A percentile compares a stretch with the other conserved stretches of the same genome.
These are phyloP conservation scores for Rhinogobio ventralis DNA, from an alignment of 2,797 vertebrate genomes.

Conservation along the genomic window DNA sequence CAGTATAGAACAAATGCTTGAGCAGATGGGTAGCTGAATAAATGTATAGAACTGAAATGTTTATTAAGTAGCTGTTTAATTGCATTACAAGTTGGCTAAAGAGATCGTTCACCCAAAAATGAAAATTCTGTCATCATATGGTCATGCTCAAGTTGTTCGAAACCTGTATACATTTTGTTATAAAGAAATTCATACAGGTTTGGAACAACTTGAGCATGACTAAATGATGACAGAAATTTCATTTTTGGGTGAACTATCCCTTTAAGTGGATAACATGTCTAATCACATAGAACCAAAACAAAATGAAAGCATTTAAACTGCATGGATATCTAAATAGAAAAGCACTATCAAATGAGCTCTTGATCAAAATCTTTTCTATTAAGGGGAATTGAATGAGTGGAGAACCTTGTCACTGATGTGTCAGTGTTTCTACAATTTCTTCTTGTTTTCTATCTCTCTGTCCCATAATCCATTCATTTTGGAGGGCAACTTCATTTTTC, in stretches of 20 bases:
- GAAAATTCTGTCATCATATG: no score
- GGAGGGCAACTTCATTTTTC: slow-evolving; percentile 66
- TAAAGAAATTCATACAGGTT: no score
- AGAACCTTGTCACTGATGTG: slow-evolving; percentile 9
- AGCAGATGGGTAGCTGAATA: not conserved
- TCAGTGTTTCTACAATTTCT: slow-evolving; percentile 29
- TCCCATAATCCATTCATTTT: slow-evolving; percentile 55
- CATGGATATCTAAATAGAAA: not conserved
- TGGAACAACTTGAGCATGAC: no score
- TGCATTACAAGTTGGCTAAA: not conserved
- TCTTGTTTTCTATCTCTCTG: slow-evolving; percentile 42
- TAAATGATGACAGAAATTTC: no score
- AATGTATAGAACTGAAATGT: not conserved
- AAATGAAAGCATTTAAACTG: not conserved
- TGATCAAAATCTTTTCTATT: not conserved
- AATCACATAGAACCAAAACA: slow-evolving; percentile 1
- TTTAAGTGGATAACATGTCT: not conserved
- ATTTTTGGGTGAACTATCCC: no score
- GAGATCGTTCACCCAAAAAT: no score
- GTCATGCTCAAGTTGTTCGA: no score
- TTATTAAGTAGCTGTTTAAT: not conserved
- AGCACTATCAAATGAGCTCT: not conserved
- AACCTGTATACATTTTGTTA: no score
- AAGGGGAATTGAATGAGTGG: not conserved
- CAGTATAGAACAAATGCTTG: not conserved